Conservation (phyloP, 2,888 invertebrate species). For the Sipha maydis region DNA sequence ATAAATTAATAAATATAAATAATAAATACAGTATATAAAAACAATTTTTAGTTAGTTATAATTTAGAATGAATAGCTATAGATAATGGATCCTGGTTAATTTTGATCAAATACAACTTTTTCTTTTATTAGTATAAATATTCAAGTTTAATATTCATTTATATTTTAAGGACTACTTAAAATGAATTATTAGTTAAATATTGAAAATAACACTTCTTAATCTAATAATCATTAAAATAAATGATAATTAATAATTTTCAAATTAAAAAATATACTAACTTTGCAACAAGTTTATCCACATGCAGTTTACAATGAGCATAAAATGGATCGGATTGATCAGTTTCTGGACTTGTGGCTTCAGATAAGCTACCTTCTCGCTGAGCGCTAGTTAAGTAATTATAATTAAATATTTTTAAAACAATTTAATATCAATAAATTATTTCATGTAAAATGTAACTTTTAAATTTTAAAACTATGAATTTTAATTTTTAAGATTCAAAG, state of each 20-base stretch:
- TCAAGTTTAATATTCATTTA: background rate
- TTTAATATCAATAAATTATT: slow-evolving; percentile 2
- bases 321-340: slow-evolving; percentile 95
- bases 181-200: background rate
- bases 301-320: slow-evolving; percentile 94
- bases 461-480: no score
- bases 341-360: slow-evolving; percentile 91
- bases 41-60: background rate
- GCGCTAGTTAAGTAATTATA: slow-evolving; percentile 73
- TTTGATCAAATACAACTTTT: background rate
- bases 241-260: background rate
- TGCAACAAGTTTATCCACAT: slow-evolving; percentile 81
- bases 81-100: background rate
- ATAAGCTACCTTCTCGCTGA: slow-evolving; percentile 90
- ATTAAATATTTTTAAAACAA: background rate
- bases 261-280: slow-evolving; percentile 60
- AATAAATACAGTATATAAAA: background rate
- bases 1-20: slow-evolving; percentile 48
- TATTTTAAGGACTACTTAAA: background rate
- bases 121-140: background rate
- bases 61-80: background rate
- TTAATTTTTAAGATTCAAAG: no score
- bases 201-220: no score
- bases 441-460: background rate
- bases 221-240: background rate